Percentiles rank a stretch among this genome's conserved stretches.
These are phyloP conservation scores for Leptobrachium leishanense DNA, from an alignment of 2,113 vertebrate species.

Conservation along the genomic window DNA sequence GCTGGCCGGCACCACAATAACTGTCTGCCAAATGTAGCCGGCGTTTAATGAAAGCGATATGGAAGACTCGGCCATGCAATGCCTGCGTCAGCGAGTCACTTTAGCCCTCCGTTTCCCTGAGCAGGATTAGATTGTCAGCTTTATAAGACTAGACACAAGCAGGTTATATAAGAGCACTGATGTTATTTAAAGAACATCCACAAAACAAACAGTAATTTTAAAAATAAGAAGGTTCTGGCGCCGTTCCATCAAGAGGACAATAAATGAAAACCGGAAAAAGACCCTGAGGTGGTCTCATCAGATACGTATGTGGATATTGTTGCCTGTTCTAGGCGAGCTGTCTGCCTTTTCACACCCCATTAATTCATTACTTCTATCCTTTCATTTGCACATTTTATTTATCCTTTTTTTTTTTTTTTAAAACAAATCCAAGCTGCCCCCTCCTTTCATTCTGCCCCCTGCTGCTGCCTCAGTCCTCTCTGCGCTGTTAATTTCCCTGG, in stretches of 20 bases:
- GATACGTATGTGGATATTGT: constrained; percentile 84
- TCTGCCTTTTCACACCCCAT: constrained; percentile 95
- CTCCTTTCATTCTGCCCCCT: constrained; percentile 68
- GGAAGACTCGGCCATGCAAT: background rate
- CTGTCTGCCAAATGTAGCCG: background rate
- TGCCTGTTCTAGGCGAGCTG: constrained; percentile 95
- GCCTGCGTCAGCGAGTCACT: background rate
- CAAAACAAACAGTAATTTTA: constrained; percentile 50
- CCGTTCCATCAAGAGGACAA: constrained; percentile 76
- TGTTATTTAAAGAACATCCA: constrained; percentile 46
- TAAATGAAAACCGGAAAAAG: constrained; percentile 79
- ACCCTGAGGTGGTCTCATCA: constrained; percentile 77
- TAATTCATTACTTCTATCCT: constrained; percentile 98
- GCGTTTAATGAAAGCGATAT: background rate
- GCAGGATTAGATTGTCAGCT: background rate
- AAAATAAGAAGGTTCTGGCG: constrained; percentile 59
- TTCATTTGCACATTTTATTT: constrained; percentile 93
- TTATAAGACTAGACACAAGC: background rate
- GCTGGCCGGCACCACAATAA: background rate
- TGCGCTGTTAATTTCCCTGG: constrained; percentile 99
- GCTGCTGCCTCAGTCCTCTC: constrained; percentile 97
- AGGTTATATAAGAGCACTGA: background rate
- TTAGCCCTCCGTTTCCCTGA: background rate
- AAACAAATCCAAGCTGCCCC: constrained; percentile 71
- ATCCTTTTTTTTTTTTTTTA: constrained; percentile 54